Percentiles rank a stretch among this genome's conserved stretches.
Evolutionary conservation across 2,888 invertebrate species (phyloP).

Genomic region (Ophion slaviceki): DNA sequence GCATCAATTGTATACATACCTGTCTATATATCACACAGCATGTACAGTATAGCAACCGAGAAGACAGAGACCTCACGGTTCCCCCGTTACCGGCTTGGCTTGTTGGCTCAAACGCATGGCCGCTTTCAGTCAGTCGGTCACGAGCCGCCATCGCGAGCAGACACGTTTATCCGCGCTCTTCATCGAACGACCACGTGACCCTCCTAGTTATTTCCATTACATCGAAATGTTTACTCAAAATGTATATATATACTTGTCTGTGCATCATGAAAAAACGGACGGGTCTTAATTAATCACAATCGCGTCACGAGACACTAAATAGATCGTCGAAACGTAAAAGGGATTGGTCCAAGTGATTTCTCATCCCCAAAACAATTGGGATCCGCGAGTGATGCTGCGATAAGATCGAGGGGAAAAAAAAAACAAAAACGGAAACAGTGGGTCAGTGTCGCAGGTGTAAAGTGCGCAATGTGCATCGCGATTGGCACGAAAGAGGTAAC

Average conservation of each 20-base stretch:
- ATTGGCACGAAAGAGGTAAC: slow-evolving; percentile 51
- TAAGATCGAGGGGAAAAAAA: not conserved
- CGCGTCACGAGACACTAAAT: not conserved
- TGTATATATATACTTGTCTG: not conserved
- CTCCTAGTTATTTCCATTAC: not conserved
- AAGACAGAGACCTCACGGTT: slow-evolving; percentile 39
- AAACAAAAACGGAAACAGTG: not conserved
- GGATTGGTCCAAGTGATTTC: not conserved
- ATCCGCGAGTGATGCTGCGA: slow-evolving; percentile 25
- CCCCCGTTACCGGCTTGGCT: slow-evolving; percentile 57
- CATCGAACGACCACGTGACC: slow-evolving; percentile 45
- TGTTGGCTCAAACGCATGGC: slow-evolving; percentile 62
- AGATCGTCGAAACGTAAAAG: not conserved
- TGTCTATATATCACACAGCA: not conserved
- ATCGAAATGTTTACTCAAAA: not conserved
- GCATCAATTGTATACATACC: no score
- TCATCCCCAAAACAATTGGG: not conserved
- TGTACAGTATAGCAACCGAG: slow-evolving; percentile 12
- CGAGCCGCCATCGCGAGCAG: slow-evolving; percentile 67
- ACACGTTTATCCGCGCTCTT: slow-evolving; percentile 24
- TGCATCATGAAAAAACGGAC: not conserved
- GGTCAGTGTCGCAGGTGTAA: slow-evolving; percentile 13
- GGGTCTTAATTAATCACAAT: not conserved
- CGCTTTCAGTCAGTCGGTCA: slow-evolving; percentile 69
- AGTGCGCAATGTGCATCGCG: slow-evolving; percentile 22